Evolutionary conservation across 2,797 vertebrate species (phyloP), one percentile per base, ranked within the genome.

Genomic region (Manis crassicaudata): DNA sequence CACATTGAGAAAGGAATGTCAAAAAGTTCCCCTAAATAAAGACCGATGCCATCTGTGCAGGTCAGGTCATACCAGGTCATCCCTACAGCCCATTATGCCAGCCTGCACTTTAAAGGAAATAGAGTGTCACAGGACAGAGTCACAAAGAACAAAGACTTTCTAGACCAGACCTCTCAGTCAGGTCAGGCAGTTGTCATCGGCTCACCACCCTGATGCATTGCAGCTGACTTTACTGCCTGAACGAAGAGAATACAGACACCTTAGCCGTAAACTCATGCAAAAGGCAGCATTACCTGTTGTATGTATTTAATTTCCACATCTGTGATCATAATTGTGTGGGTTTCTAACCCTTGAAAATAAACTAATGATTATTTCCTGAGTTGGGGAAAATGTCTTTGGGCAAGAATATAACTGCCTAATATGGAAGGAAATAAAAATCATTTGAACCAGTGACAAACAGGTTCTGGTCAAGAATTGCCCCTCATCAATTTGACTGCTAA

Each of bases 91-190:
- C 43, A 12, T 73, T 83, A 94, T 43, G 63, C 90, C 84, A 85
- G 56, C 37, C 67, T 96, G 75, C 58, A 40, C 86, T 87, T 77
- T 56, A 77, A 84, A 95, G 75, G 68, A 86, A 91, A 68, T 25
- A 68, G 56, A 76, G 20, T 65, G 75, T 91, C 86, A 56, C 84
- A 77, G 54, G 79, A 81, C 54, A 88, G 18, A 96, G 37, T 21
- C 25, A 10, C 37, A 32, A 54, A 84, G 95, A 98, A 96, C 86
- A 95, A 96, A 96, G 77, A 60, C 29, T 92, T 86, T 88, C 81
- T 92, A 68, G 91, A 32, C 37, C 73, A 73, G 76, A 72, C 80
- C 7, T 16, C 58, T 87, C 88, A 25, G 46, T 52, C 43, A 6
- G 79, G 88, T 70, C 60, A 75, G 11, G 52, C 60, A 5, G 40